Evolutionary conservation across 2,113 vertebrate genomes (phyloP).

Genomic region (Oncorhynchus keta): DNA sequence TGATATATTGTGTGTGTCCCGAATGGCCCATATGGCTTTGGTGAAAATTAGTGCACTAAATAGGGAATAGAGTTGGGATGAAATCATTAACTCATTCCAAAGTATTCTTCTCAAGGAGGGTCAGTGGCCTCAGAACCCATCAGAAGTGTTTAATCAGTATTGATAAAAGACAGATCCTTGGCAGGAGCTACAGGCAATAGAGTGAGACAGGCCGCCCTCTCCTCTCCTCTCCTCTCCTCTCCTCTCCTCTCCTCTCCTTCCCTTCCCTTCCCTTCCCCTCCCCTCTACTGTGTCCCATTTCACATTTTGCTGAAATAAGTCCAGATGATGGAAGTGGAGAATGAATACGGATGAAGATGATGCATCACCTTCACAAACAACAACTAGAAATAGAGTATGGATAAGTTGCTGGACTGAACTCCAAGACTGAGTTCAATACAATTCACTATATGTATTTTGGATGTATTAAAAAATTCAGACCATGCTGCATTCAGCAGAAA

Average conservation of each 20-base stretch:
- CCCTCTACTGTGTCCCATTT: constrained; percentile 18
- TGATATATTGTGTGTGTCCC: no score
- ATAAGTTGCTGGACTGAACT: background rate
- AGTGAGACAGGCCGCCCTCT: background rate
- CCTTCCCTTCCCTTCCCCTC: background rate
- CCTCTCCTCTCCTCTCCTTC: background rate
- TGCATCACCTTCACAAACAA: constrained; percentile 32
- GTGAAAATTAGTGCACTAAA: no score
- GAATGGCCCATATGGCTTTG: no score
- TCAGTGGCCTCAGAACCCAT: background rate
- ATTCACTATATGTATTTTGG: background rate
- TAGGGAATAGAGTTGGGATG: no score
- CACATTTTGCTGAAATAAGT: constrained; percentile 32
- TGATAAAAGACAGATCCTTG: constrained; percentile 13
- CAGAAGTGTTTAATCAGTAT: constrained; percentile 24
- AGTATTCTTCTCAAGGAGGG: background rate
- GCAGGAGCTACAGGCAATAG: constrained; percentile 8
- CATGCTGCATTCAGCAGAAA: constrained; percentile 8
- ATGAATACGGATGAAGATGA: constrained; percentile 36
- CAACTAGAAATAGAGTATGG: constrained; percentile 4
- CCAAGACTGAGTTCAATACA: background rate
- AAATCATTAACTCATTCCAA: no score
- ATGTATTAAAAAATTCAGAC: background rate
- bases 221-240: background rate
- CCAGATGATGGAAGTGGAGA: constrained; percentile 20